phyloP scores from a whole-genome alignment of 2,888 invertebrate genomes.

The Rutpela maculata region DNA sequence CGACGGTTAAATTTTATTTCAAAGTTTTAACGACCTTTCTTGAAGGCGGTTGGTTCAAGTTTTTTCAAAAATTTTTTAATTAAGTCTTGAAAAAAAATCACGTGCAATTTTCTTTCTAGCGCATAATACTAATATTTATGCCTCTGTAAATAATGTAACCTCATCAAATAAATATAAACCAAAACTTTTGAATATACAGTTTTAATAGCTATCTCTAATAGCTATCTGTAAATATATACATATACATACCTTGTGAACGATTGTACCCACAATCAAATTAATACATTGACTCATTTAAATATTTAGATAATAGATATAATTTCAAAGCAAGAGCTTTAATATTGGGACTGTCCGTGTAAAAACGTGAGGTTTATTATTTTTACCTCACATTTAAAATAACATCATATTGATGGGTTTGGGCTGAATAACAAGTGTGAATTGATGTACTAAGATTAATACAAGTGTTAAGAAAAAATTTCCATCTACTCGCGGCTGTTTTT shows the following conservation, averaged over 20 bases:
- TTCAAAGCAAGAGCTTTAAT: background rate
- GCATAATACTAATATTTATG: background rate
- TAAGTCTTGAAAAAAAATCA: too few relatives aligned
- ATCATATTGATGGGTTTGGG: background rate
- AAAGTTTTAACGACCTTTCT: too few relatives aligned
- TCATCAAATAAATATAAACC: background rate
- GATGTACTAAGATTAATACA: slow-evolving; percentile 7
- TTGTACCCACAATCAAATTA: background rate
- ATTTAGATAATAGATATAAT: background rate
- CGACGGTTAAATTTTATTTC: too few relatives aligned
- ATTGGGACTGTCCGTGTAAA: background rate
- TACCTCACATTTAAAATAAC: slow-evolving; percentile 1
- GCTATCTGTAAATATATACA: background rate
- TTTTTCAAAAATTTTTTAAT: too few relatives aligned
- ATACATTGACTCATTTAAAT: background rate
- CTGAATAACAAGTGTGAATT: slow-evolving; percentile 3
- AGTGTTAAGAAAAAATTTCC: slow-evolving; percentile 1
- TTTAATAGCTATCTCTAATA: background rate
- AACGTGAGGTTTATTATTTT: slow-evolving; percentile 3
- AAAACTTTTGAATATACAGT: background rate
- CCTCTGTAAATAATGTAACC: background rate
- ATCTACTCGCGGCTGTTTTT: background rate
- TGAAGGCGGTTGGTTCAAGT: too few relatives aligned
- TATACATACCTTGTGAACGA: background rate
- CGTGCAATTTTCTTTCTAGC: too few relatives aligned